phyloP scores from a whole-genome alignment of 2,113 vertebrate species.

The Stegostoma tigrinum region DNA sequence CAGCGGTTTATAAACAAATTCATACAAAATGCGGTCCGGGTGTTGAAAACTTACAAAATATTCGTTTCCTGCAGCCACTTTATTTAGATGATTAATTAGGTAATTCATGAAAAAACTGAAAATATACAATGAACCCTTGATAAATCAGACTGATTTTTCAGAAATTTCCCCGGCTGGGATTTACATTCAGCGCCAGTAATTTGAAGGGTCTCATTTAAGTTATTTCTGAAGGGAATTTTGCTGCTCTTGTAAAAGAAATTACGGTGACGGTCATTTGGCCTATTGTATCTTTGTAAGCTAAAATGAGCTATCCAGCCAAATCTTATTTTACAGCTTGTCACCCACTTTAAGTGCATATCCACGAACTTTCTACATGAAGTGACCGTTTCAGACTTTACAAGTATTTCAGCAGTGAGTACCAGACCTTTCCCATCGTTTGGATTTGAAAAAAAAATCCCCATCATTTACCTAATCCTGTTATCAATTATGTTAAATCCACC shows the following conservation, averaged over 20 bases:
- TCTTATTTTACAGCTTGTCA: neutral
- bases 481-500: neutral
- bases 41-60: neutral
- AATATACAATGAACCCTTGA: neutral
- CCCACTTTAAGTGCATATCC: neutral
- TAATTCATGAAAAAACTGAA: neutral
- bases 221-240: neutral
- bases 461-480: neutral
- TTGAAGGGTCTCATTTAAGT: neutral
- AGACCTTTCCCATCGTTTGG: neutral
- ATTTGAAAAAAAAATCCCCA: neutral
- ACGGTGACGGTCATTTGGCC: neutral
- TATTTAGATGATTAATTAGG: neutral
- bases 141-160: neutral
- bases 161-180: neutral
- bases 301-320: neutral
- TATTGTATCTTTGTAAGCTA: neutral
- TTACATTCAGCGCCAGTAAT: neutral
- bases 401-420: neutral
- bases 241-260: neutral
- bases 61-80: neutral
- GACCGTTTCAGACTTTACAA: neutral
- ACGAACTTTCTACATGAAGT: neutral
- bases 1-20: neutral
- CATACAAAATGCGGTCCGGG: neutral